Base-by-base conservation (phyloP, 2,797 vertebrate species). In the Melanotaenia pygmaea region DNA sequence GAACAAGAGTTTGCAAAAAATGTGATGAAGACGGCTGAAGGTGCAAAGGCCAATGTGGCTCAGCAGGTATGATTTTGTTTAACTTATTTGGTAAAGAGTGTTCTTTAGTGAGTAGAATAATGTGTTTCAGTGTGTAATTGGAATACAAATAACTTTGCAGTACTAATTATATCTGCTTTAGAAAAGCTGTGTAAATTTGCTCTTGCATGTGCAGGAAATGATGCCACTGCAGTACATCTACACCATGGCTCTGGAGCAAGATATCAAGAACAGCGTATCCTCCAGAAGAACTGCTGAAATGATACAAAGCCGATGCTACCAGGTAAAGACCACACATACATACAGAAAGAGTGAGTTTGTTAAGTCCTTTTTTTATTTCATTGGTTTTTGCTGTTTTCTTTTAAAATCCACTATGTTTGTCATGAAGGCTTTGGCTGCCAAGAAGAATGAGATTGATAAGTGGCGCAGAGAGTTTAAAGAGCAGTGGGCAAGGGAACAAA, bases 391-490 rank as follows among this genome's bases (percentile, higher is more conserved):
- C 28, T 30, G 28, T 38, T 38, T 71, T 51, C 74, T 69, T 80
- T 20, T 47, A 1, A 40, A 59, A 85, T 79, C 14, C n/a, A 1
- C 1, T 63, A 1, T 86, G 37, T 82, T 26, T 85, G 2, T 79
- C 68, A 63, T 22, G 62, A 86, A 99, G 98, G 96, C 96, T 47
- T 92, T 99, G 70, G 91, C 91, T 9, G 93, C 95, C 76, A 98
- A 98, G 82, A 94, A 88, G 74, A 98, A 96, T 5, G 98, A 99
- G 77, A 95, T 98, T 16, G 98, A 99, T 69, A 97, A 97, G 70
- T 98, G 96, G 96, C 91, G 98, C 67, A 94, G 97, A 69, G 97
- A 98, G 81, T 98, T 99, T 91, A 98, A 98, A 84, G 97, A 98
- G 34, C 97, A 98, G 70, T 99, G 98, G 98, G 76, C 89, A 4